A percentile compares a stretch with the other conserved stretches of the same genome.
Evolutionary conservation across 2,113 vertebrate genomes (phyloP).

Genomic region (Xiphophorus hellerii): DNA sequence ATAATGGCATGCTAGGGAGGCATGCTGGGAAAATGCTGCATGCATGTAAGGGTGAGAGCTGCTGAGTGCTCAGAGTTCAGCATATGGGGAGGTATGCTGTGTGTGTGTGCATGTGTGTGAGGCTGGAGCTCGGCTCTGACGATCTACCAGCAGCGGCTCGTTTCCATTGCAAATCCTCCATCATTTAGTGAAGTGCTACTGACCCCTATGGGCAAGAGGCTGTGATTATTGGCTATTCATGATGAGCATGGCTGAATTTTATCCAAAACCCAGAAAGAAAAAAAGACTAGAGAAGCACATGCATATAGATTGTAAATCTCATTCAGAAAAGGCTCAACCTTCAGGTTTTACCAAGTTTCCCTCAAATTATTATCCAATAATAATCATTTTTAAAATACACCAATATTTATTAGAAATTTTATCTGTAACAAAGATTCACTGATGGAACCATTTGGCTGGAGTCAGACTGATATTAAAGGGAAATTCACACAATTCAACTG

Average conservation of each 20-base stretch:
- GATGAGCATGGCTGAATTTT: conserved; percentile 59
- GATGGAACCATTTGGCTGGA: no score
- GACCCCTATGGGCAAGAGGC: conserved; percentile 95
- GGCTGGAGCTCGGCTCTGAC: conserved; percentile 43
- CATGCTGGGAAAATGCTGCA: conserved; percentile 63
- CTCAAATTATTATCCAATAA: background rate
- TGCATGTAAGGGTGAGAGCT: conserved; percentile 67
- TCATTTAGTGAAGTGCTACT: conserved; percentile 91
- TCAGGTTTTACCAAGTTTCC: background rate
- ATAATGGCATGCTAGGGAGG: conserved; percentile 74
- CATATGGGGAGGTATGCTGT: conserved; percentile 45
- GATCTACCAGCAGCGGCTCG: conserved; percentile 46
- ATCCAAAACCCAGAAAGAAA: background rate
- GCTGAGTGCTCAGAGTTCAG: conserved; percentile 46
- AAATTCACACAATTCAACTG: no score
- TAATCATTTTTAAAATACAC: no score
- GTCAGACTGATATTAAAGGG: no score
- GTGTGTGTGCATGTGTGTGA: conserved; percentile 16
- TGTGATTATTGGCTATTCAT: conserved; percentile 55
- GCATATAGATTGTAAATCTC: background rate
- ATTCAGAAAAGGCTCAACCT: background rate
- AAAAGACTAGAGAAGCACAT: background rate
- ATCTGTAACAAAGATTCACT: no score
- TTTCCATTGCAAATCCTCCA: conserved; percentile 77
- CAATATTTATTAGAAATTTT: background rate